phyloP scores from a whole-genome alignment of 2,797 vertebrate genomes.

The Chromis chromis region DNA sequence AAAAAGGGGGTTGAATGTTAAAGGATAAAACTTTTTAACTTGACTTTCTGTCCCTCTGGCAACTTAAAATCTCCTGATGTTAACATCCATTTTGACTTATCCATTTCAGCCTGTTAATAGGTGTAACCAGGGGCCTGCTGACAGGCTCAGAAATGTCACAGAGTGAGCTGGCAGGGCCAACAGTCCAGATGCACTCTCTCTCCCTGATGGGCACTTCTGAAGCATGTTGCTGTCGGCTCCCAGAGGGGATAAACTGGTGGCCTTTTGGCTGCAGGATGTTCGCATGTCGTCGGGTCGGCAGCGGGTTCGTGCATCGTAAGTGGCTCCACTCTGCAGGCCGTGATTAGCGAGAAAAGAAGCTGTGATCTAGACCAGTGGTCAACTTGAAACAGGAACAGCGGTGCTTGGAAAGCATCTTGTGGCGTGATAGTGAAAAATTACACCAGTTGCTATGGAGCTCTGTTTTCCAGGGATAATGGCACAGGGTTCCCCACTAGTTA shows the following conservation, averaged over 20 bases:
- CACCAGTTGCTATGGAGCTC: slow-evolving; percentile 67
- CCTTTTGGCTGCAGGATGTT: neutral
- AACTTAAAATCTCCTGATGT: neutral
- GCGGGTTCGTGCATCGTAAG: slow-evolving; percentile 15
- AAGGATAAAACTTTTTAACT: neutral
- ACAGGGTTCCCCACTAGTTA: slow-evolving; percentile 44
- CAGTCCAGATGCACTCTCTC: slow-evolving; percentile 1
- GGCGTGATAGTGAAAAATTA: slow-evolving; percentile 39
- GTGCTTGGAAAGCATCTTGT: slow-evolving; percentile 45
- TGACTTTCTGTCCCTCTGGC: neutral
- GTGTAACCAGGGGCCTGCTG: neutral
- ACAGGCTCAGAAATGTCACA: slow-evolving; percentile 35
- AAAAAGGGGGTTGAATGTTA: neutral
- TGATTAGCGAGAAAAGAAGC: slow-evolving; percentile 8
- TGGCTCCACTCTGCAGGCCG: neutral
- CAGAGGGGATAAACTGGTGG: neutral
- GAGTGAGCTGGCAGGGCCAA: neutral
- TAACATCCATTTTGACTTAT: slow-evolving; percentile 5
- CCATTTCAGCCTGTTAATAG: slow-evolving; percentile 21
- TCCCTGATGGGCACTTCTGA: slow-evolving; percentile 20
- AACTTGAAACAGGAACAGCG: slow-evolving; percentile 32
- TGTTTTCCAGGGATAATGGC: slow-evolving; percentile 54
- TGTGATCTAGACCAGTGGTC: slow-evolving; percentile 27
- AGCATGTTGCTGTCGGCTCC: neutral
- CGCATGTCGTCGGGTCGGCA: slow-evolving; percentile 8